A percentile compares a stretch with the other conserved stretches of the same genome.
phyloP scores from a whole-genome alignment of 2,888 invertebrate genomes.

The Leistus spinibarbis region DNA sequence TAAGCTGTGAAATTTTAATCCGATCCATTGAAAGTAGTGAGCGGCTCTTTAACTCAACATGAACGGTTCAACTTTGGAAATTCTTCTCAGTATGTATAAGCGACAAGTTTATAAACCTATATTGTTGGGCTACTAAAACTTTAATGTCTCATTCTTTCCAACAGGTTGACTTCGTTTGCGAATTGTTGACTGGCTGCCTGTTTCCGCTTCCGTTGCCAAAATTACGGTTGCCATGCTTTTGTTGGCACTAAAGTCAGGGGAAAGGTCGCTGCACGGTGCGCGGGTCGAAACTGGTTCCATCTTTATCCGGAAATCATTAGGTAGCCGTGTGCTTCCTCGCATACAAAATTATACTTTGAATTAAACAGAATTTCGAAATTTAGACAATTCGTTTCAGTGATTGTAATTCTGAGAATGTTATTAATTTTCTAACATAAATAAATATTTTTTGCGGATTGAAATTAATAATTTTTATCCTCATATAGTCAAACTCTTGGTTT shows the following conservation, averaged over 20 bases:
- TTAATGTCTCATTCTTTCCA: conserved; percentile 40
- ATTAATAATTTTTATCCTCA: too few relatives aligned
- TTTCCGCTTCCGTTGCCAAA: neutral
- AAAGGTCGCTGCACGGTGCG: neutral
- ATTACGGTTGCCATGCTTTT: neutral
- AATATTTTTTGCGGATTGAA: too few relatives aligned
- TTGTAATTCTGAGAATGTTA: too few relatives aligned
- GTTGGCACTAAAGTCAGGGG: conserved; percentile 11
- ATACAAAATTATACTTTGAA: neutral
- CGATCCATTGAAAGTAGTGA: neutral
- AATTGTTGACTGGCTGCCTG: neutral
- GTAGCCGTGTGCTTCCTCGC: neutral
- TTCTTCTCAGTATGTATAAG: neutral
- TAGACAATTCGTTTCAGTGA: too few relatives aligned
- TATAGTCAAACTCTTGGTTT: too few relatives aligned
- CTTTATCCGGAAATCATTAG: conserved; percentile 6
- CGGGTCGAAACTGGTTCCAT: neutral
- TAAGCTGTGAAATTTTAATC: neutral
- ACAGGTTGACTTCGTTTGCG: conserved; percentile 34
- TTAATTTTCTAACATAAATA: too few relatives aligned
- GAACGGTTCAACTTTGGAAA: neutral
- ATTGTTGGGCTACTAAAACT: conserved; percentile 39
- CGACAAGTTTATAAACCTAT: conserved; percentile 39
- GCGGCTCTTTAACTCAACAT: neutral
- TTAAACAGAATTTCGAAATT: neutral